A percentile compares a stretch with the other conserved stretches of the same genome.
phyloP scores from a whole-genome alignment of 2,113 vertebrate species.

The Grantiella picta region DNA sequence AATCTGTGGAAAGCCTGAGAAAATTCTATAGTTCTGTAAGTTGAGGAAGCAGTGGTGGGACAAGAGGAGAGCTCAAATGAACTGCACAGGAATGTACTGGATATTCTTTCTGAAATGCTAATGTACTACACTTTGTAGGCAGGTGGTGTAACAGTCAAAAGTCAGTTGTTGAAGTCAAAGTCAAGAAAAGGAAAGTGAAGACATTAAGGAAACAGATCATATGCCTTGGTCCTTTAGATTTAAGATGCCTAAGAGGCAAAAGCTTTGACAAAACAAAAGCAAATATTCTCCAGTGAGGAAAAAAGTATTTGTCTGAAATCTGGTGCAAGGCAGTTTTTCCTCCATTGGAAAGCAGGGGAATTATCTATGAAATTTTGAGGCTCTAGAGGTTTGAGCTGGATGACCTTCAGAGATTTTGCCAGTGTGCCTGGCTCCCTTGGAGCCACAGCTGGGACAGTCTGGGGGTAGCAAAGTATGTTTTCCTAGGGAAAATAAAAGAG shows the following conservation, averaged over 20 bases:
- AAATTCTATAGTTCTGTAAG: neutral
- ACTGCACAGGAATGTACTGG: neutral
- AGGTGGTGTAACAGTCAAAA: neutral
- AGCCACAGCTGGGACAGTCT: neutral
- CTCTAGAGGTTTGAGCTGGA: neutral
- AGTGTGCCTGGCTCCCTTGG: neutral
- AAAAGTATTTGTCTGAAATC: neutral
- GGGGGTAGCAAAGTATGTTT: neutral
- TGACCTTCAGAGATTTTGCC: neutral
- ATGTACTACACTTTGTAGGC: neutral
- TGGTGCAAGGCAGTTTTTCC: neutral
- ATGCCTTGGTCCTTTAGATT: neutral
- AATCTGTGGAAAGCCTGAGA: neutral
- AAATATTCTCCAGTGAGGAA: neutral
- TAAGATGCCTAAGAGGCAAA: neutral
- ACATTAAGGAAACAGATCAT: neutral
- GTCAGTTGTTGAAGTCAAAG: neutral
- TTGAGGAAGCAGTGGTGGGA: neutral
- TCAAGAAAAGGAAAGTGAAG: neutral
- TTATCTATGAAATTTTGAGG: neutral
- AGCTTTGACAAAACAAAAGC: neutral
- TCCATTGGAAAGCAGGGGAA: neutral
- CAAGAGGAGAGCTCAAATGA: neutral
- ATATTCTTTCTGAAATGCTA: neutral
- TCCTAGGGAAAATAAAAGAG: neutral